A percentile compares a stretch with the other conserved stretches of the same genome.
These are phyloP conservation scores for Lasioglossum vierecki DNA, from an alignment of 2,888 invertebrate genomes.

Conservation along the genomic window DNA sequence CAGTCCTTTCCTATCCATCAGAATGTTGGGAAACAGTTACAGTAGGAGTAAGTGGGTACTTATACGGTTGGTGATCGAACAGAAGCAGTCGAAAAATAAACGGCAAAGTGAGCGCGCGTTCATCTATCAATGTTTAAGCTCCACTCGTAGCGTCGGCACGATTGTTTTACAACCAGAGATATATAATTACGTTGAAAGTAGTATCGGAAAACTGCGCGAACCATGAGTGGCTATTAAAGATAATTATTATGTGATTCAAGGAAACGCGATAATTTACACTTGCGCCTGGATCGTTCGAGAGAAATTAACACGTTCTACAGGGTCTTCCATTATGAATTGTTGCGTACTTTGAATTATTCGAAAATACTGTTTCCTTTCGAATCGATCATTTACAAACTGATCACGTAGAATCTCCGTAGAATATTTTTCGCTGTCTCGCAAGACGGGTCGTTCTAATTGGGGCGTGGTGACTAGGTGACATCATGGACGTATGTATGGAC, in stretches of 20 bases:
- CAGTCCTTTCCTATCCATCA: not conserved
- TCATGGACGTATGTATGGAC: not conserved
- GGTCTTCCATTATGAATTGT: no score
- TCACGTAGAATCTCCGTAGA: not conserved
- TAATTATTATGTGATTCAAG: not conserved
- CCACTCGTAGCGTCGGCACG: not conserved
- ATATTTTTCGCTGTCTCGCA: not conserved
- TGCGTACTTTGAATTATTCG: no score
- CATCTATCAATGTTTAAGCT: not conserved
- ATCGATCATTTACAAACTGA: not conserved
- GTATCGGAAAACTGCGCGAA: not conserved
- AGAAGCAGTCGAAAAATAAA: not conserved
- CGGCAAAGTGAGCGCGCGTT: not conserved
- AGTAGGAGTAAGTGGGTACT: not conserved
- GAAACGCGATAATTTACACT: not conserved
- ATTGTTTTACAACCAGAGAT: not conserved
- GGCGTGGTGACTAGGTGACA: not conserved
- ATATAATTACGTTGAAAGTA: conserved; percentile 2
- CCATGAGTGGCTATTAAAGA: not conserved
- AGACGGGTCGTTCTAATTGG: not conserved
- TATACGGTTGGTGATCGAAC: not conserved
- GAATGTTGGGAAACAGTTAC: not conserved
- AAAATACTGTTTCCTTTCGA: no score
- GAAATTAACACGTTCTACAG: not conserved
- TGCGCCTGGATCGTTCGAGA: not conserved